These are phyloP conservation scores for Plumapathes pennacea DNA, from an alignment of 92 coral and sea anemone species.

Conservation along the genomic window DNA sequence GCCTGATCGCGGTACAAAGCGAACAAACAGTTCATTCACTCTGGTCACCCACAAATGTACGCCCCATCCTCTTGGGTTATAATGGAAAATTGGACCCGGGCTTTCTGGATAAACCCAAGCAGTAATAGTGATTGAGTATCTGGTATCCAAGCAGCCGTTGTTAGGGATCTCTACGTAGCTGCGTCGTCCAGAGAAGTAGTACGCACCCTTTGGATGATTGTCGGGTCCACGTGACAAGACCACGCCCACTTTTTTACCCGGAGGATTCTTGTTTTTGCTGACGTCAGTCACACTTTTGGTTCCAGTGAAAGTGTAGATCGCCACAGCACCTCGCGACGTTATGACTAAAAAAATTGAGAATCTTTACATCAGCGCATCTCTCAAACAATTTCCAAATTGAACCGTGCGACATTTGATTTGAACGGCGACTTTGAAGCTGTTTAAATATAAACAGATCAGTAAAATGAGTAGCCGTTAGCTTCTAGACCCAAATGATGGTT, in stretches of 20 bases:
- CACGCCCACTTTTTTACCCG: slow-evolving; percentile 53
- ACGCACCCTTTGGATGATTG: slow-evolving; percentile 61
- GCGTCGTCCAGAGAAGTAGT: slow-evolving; percentile 58
- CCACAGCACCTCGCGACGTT: slow-evolving; percentile 72
- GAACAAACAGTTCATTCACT: slow-evolving; percentile 36
- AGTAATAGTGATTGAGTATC: slow-evolving; percentile 43
- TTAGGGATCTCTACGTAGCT: slow-evolving; percentile 60
- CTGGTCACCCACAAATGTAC: slow-evolving; percentile 56
- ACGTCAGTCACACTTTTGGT: slow-evolving; percentile 55
- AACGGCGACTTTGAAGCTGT: no score
- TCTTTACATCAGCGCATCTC: no score
- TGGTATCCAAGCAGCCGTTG: slow-evolving; percentile 57
- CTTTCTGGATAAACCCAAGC: slow-evolving; percentile 65
- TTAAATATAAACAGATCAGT: no score
- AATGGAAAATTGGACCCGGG: slow-evolving; percentile 65
- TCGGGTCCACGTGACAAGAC: slow-evolving; percentile 58
- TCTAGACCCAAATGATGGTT: no score
- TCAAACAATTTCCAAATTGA: no score
- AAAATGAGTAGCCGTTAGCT: no score
- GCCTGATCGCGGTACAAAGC: slow-evolving; percentile 47
- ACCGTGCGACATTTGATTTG: no score
- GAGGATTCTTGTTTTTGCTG: slow-evolving; percentile 52
- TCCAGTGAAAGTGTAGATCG: slow-evolving; percentile 62
- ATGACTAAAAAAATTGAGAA: neutral
- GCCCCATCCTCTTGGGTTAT: slow-evolving; percentile 55